phyloP scores from a whole-genome alignment of 2,797 vertebrate genomes.

The Enteromius argenteus region DNA sequence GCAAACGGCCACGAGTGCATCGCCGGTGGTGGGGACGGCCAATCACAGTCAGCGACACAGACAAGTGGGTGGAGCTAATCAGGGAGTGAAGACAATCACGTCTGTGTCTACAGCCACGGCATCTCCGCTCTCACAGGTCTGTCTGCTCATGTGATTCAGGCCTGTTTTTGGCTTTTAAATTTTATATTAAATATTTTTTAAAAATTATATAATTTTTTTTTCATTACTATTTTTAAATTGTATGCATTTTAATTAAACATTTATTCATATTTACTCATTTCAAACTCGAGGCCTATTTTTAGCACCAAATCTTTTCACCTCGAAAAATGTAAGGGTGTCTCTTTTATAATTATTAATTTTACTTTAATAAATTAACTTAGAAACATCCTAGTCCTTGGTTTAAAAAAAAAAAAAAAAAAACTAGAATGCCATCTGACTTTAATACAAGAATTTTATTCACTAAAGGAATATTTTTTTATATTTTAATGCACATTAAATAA shows the following conservation, averaged over 20 bases:
- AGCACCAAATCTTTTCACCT: too few species aligned
- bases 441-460: too few species aligned
- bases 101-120: constrained; percentile 71
- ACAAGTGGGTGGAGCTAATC: constrained; percentile 70
- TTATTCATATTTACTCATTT: neutral
- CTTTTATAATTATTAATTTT: too few species aligned
- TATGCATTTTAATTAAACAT: neutral
- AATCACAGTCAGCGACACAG: constrained; percentile 74
- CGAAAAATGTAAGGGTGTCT: too few species aligned
- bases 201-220: rapidly evolving
- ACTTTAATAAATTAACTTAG: too few species aligned
- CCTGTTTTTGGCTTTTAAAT: neutral
- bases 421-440: too few species aligned
- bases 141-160: neutral
- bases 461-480: too few species aligned
- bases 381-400: too few species aligned
- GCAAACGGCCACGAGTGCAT: constrained; percentile 70
- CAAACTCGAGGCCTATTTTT: neutral
- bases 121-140: constrained; percentile 78
- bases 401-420: too few species aligned
- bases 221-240: neutral
- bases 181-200: neutral
- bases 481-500: too few species aligned
- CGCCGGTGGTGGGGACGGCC: constrained; percentile 59
- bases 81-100: constrained; percentile 74